phyloP scores from a whole-genome alignment of 2,888 invertebrate genomes.

The Boloria euphrosyne region DNA sequence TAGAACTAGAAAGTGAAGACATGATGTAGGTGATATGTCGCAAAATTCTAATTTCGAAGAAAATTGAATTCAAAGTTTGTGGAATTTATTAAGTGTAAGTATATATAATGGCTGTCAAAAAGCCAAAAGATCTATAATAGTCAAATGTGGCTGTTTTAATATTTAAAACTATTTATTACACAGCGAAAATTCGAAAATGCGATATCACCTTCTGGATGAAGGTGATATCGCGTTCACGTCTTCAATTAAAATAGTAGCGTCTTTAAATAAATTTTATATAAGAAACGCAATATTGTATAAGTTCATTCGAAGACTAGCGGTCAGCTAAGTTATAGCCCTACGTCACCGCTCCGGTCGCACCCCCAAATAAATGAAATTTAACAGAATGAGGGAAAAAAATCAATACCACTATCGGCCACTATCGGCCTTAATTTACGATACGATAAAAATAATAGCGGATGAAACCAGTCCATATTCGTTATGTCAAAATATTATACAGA shows the following conservation, averaged over 20 bases:
- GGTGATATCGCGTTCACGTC: too few relatives aligned
- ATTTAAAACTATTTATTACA: too few relatives aligned
- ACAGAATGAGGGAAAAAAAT: conserved; percentile 82
- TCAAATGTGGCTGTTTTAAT: too few relatives aligned
- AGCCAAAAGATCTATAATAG: too few relatives aligned
- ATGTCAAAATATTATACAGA: conserved; percentile 12
- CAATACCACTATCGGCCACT: conserved; percentile 72
- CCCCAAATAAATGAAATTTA: conserved; percentile 82
- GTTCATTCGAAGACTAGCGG: conserved; percentile 22
- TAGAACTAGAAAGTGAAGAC: too few relatives aligned
- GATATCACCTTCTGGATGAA: too few relatives aligned
- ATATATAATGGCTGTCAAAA: too few relatives aligned
- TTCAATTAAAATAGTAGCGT: neutral
- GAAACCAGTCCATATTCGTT: conserved; percentile 14
- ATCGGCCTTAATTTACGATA: conserved; percentile 70
- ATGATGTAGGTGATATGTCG: too few relatives aligned
- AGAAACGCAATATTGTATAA: conserved; percentile 18
- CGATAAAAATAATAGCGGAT: conserved; percentile 73
- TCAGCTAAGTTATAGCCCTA: conserved; percentile 41
- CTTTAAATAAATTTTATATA: conserved; percentile 2
- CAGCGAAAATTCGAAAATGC: too few relatives aligned
- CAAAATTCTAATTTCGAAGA: too few relatives aligned
- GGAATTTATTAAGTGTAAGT: too few relatives aligned
- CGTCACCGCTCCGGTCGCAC: conserved; percentile 64
- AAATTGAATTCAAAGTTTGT: too few relatives aligned